phyloP scores from a whole-genome alignment of 2,888 invertebrate species.

The Drosophila yooni region DNA sequence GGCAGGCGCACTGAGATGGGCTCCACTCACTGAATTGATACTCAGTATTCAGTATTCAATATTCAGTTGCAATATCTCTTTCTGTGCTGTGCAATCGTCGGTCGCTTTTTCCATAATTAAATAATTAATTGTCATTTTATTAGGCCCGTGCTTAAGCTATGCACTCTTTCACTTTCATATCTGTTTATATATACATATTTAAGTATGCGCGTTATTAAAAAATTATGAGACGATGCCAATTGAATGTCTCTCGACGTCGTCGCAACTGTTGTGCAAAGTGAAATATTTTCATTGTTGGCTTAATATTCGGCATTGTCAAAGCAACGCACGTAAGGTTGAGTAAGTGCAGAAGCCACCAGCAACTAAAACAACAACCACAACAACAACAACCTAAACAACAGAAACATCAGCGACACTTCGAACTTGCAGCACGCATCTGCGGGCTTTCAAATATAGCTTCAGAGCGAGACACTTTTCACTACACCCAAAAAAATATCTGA shows the following conservation, averaged over 20 bases:
- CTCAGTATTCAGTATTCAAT: neutral
- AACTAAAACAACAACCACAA: neutral
- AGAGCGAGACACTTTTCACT: constrained; percentile 22
- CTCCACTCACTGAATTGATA: neutral
- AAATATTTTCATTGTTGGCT: constrained; percentile 43
- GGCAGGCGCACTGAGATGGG: neutral
- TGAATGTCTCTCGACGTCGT: constrained; percentile 49
- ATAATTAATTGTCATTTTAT: constrained; percentile 67
- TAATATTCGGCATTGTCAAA: constrained; percentile 42
- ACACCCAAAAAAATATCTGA: neutral
- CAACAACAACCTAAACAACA: neutral
- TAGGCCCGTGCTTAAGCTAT: constrained; percentile 52
- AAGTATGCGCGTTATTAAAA: constrained; percentile 61
- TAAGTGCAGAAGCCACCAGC: constrained; percentile 45
- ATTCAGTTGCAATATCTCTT: neutral
- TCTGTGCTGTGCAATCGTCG: constrained; percentile 46
- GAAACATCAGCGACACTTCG: constrained; percentile 18
- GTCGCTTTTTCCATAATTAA: constrained; percentile 67
- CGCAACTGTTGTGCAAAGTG: constrained; percentile 41
- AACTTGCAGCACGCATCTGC: constrained; percentile 52
- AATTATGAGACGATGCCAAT: constrained; percentile 63
- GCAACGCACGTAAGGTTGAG: constrained; percentile 60
- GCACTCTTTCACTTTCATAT: constrained; percentile 70
- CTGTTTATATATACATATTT: constrained; percentile 37
- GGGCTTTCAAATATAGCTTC: constrained; percentile 27